These are phyloP conservation scores for Ganaspis brasiliensis DNA, from an alignment of 2,888 invertebrate species.

Conservation along the genomic window DNA sequence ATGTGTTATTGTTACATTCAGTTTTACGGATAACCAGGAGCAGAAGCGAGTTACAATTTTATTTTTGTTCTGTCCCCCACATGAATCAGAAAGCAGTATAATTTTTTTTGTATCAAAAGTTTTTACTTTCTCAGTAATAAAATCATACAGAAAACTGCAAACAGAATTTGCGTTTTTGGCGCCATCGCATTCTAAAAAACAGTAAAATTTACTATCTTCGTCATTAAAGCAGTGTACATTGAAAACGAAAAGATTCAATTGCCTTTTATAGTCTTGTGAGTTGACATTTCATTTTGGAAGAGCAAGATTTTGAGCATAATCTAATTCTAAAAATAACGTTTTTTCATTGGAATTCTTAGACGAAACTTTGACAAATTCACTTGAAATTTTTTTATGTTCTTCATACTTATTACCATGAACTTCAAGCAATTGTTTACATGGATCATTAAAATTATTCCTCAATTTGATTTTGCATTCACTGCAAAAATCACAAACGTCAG, in stretches of 20 bases:
- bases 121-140: constrained; percentile 31
- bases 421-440: constrained; percentile 5
- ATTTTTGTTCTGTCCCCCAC: constrained; percentile 54
- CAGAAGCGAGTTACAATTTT: constrained; percentile 44
- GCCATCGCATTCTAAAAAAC: constrained; percentile 45
- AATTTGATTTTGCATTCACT: constrained; percentile 45
- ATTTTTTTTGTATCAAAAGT: constrained; percentile 30
- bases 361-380: constrained; percentile 23
- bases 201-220: constrained; percentile 42
- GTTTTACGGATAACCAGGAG: constrained; percentile 35
- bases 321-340: constrained; percentile 45
- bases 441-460: constrained; percentile 13
- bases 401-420: constrained; percentile 36
- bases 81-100: constrained; percentile 51
- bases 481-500: constrained; percentile 47
- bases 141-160: constrained; percentile 48
- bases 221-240: constrained; percentile 48
- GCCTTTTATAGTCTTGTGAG: constrained; percentile 45
- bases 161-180: constrained; percentile 46
- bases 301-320: constrained; percentile 45
- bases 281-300: constrained; percentile 45
- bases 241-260: constrained; percentile 44
- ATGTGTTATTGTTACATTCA: constrained; percentile 54
- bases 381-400: constrained; percentile 17
- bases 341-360: background rate